Conservation (phyloP, 1,140 invertebrate species). For the Brachionus angularis region DNA sequence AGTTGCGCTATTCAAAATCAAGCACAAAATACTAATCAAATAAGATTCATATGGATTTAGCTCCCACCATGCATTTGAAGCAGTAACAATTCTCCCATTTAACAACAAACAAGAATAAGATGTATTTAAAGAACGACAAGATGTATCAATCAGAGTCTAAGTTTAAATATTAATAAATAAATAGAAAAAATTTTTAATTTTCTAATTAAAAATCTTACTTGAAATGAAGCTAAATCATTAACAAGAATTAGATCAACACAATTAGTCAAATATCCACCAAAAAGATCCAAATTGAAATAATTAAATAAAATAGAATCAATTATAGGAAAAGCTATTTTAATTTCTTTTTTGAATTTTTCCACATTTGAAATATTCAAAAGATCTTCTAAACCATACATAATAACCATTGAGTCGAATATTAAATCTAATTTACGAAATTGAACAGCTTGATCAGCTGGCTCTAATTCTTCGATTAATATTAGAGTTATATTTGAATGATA, state of each 20-base stretch:
- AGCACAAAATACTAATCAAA: constrained; percentile 31
- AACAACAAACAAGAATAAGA: constrained; percentile 12
- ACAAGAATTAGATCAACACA: constrained; percentile 3
- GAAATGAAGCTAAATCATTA: background rate
- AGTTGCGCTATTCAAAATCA: constrained; percentile 11
- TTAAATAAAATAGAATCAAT: constrained; percentile 26
- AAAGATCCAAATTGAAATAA: constrained; percentile 1
- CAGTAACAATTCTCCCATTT: constrained; percentile 9
- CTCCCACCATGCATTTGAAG: constrained; percentile 16
- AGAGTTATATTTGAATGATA: constrained; percentile 62
- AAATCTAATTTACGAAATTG: constrained; percentile 64
- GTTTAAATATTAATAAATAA: background rate
- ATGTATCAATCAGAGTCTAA: background rate
- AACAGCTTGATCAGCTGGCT: constrained; percentile 51
- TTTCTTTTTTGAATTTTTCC: constrained; percentile 66
- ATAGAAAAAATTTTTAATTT: background rate
- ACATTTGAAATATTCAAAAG: constrained; percentile 69
- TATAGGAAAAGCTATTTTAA: constrained; percentile 6
- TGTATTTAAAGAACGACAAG: constrained; percentile 10
- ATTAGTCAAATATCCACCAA: constrained; percentile 37
- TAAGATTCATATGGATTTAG: constrained; percentile 10
- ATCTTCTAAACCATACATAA: constrained; percentile 72
- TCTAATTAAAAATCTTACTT: background rate
- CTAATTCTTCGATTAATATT: constrained; percentile 56
- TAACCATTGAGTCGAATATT: constrained; percentile 70